phyloP scores from a whole-genome alignment of 2,797 vertebrate species.

The Arrhamphus sclerolepis region DNA sequence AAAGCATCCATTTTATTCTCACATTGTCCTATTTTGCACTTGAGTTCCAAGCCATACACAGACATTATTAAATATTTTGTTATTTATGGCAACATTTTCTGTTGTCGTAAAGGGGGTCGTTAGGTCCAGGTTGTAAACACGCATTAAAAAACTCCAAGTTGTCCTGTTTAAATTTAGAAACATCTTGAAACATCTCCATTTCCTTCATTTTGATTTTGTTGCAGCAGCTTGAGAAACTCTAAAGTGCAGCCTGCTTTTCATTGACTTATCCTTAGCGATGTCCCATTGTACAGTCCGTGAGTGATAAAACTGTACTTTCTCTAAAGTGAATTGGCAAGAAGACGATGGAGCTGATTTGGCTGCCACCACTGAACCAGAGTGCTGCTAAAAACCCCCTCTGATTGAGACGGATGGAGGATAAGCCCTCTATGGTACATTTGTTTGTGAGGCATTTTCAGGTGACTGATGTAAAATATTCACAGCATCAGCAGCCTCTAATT shows the following conservation, averaged over 20 bases:
- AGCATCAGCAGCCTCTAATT: constrained; percentile 75
- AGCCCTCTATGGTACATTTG: constrained; percentile 68
- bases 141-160: background rate
- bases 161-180: background rate
- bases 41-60: background rate
- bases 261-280: constrained; percentile 47
- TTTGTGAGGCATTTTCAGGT: constrained; percentile 72
- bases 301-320: constrained; percentile 68
- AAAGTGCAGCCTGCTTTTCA: constrained; percentile 55
- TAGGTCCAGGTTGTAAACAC: too few relatives aligned
- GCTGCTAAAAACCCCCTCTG: constrained; percentile 68
- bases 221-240: constrained; percentile 34
- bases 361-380: constrained; percentile 59
- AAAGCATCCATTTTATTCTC: too few relatives aligned
- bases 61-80: background rate
- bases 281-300: constrained; percentile 44
- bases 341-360: constrained; percentile 64
- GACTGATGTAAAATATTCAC: constrained; percentile 79
- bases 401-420: constrained; percentile 74
- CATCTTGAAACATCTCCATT: constrained; percentile 19
- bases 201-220: constrained; percentile 23
- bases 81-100: too few relatives aligned
- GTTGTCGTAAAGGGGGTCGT: background rate
- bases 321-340: constrained; percentile 71
- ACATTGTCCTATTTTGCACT: too few relatives aligned